Evolutionary conservation across 2,888 invertebrate species (phyloP), one percentile per base, ranked within the genome.

Genomic region (Metellina segmentata): DNA sequence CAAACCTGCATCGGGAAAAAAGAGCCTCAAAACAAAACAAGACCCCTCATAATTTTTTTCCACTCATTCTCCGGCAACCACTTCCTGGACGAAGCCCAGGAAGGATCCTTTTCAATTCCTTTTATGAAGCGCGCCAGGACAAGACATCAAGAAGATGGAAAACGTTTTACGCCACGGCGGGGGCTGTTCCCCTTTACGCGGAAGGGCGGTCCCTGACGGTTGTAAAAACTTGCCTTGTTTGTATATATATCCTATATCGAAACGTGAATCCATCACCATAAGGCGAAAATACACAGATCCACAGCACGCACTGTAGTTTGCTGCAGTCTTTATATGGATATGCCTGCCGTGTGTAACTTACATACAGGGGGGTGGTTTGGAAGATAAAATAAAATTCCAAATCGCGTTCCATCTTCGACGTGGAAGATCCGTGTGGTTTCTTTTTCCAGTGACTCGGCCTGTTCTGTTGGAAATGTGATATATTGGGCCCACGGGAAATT

Each of bases 211-310:
- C 79, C 79, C 79, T 53, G 53, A 79, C 19, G 53, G 79, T 61
- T 81, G 79, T 81, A 81, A 81, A 81, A 81, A 11, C 61, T 16
- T 16, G 19, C 19, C 53, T 49, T 77, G 77, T 77, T 16, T 19
- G 77, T 49, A 74, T 77, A 77, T 49, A 77, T 48, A 34, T 49
- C 77, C 51, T 48, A 13, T n/a, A 19, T 9, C 13, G 9, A 81
- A 34, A 81, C 79, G 53, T 81, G 79, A n/a, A 81, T 81, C 61
- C 53, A 81, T 81, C 79, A 53, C 79, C 77, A 77, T 77, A 77
- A 77, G 77, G 34, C 13, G 77, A 19, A 61, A 81, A 61, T 61
- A 61, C 61, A 16, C 61, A 9, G 16, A 9, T 11, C 16, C 34
- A 4, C 34, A 34, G 34, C 34, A 34, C 34, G 34, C 34, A 4